Base-by-base conservation (phyloP, 2,113 vertebrate species). In the Neomonachus schauinslandi region DNA sequence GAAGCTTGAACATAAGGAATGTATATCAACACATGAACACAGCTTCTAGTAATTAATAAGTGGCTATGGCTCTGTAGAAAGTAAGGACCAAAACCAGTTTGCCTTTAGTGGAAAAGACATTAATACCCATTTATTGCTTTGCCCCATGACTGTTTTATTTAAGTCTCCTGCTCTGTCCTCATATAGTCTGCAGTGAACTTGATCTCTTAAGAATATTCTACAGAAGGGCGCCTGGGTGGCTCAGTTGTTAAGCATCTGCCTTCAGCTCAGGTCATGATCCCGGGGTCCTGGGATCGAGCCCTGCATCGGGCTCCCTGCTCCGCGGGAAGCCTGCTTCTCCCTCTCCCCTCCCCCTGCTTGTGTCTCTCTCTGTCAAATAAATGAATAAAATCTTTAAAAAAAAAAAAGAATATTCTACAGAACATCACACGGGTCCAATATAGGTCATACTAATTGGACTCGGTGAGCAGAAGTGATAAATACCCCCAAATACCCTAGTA, bases 1-100 rank as follows among this genome's bases (percentile, higher is more conserved):
- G n/a, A 72, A 91, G 42, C 26, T 59, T 71, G 24, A 91, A 86
- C 63, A 39, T 33, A 86, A 80, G 61, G 74, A 80, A 59, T 36
- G 33, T 33, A 24, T 53, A 49, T 80, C 82, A 92, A 80, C 42
- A 69, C 33, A 71, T 24, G 63, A 71, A 51, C 59, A 79, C 57
- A 57, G n/a, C 71, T 95, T 87, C 90, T n/a, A 53, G 28, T 65
- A 82, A 82, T 82, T 88, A 49, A 36, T 95, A 59, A 86, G n/a
- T 71, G 71, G 61, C 33, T 80, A n/a, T 53, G 63, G 42, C 6
- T 80, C 46, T 82, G n/a, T 15, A 53, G 55, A 92, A 63, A 82
- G 53, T 36, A 81, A 95, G 36, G 76, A 61, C 42, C 16, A 63
- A 95, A n/a, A 59, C 1, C 21, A 55, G 57, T 74, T 74, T 89